Base-by-base conservation (phyloP, 2,888 invertebrate species). In the Agrotis clavis region DNA sequence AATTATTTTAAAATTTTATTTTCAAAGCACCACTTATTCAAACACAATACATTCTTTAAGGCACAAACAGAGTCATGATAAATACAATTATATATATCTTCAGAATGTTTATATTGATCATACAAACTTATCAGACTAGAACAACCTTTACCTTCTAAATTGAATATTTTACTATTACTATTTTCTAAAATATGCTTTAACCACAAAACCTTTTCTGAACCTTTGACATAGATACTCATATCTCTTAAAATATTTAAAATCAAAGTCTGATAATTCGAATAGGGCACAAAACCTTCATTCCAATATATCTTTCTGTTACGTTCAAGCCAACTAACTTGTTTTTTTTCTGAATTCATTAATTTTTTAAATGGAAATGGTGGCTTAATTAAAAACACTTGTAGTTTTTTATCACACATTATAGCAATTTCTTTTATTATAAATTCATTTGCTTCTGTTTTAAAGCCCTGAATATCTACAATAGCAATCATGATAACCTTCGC, bases 11-110 rank as follows among this genome's bases (percentile, higher is more conserved):
- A 47, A 47, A 47, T 13, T 47, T 47, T 47, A 47, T 47, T 47
- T 14, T 47, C 45, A 47, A 14, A 14, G 14, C 45, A 47, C 51
- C 19, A 19, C 18, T 51, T 51, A 19, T 18, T 51, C 11, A 51
- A 51, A 51, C 11, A 51, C 11, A 11, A 9, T 51, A 47, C 45
- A 47, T 13, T 51, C 19, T 51, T 51, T 19, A 51, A 51, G 19
- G 51, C 51, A 51, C 51, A 51, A 11, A 51, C 51, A 51, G n/a
- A 19, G n/a, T n/a, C n/a, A 51, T 51, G 19, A 51, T 51, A 51
- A n/a, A 51, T 13, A 51, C 51, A 51, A 13, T 19, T 51, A 51
- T 19, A 51, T 51, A 51, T 51, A n/a, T 51, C 13, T 19, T 19
- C n/a, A 51, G 19, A 51, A 11, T 11, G n/a, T 51, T 19, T 19